These are phyloP conservation scores for Acanthopagrus latus DNA, from an alignment of 2,797 vertebrate genomes.

Conservation along the genomic window DNA sequence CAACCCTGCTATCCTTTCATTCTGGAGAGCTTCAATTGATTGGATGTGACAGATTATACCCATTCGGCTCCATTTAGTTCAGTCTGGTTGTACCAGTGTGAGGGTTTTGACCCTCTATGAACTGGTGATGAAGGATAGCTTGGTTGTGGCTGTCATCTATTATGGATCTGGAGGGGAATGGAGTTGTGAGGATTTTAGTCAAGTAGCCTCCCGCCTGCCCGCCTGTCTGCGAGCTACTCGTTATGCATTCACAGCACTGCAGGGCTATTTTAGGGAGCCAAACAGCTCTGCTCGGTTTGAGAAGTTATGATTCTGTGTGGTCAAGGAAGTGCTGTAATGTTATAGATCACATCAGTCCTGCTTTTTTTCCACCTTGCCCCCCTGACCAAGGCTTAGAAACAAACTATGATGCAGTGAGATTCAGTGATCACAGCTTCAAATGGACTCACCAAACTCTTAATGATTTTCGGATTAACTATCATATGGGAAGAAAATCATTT, in stretches of 20 bases:
- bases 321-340: slow-evolving; percentile 6
- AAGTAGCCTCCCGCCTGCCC: not conserved
- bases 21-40: slow-evolving; percentile 54
- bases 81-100: slow-evolving; percentile 22
- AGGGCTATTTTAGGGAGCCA: slow-evolving; percentile 22
- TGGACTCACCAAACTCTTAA: not conserved
- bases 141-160: slow-evolving; percentile 53
- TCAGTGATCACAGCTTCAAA: not conserved
- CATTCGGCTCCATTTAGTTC: slow-evolving; percentile 55
- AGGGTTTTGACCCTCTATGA: slow-evolving; percentile 58
- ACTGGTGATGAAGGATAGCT: slow-evolving; percentile 53
- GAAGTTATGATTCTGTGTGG: slow-evolving; percentile 31
- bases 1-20: slow-evolving; percentile 45
- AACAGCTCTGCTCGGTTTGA: slow-evolving; percentile 26
- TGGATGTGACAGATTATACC: slow-evolving; percentile 70
- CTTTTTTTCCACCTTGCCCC: not conserved
- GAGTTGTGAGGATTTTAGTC: slow-evolving; percentile 54
- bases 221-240: slow-evolving; percentile 31
- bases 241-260: slow-evolving; percentile 46
- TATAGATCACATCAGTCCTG: not conserved
- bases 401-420: not conserved
- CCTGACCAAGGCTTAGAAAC: not conserved
- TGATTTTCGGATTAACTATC: not conserved
- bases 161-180: slow-evolving; percentile 54
- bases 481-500: not conserved